phyloP scores from a whole-genome alignment of 2,113 vertebrate species.

The Aspiorhynchus laticeps region DNA sequence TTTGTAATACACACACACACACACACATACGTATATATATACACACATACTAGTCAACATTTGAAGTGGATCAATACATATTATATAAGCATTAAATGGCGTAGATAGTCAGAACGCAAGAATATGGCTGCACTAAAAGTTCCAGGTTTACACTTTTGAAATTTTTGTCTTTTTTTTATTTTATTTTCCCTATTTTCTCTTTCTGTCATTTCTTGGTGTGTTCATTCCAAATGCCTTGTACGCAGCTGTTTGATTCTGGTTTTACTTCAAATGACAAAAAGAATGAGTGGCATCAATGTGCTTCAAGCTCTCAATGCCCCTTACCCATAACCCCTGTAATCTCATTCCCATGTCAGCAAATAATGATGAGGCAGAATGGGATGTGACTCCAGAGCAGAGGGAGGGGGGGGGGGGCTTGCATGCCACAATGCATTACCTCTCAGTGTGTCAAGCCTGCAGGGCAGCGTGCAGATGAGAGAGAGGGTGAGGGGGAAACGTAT shows the following conservation, averaged over 20 bases:
- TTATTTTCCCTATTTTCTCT: slow-evolving; percentile 1
- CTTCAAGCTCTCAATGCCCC: slow-evolving; percentile 69
- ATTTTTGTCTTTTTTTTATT: slow-evolving; percentile 39
- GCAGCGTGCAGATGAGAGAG: slow-evolving; percentile 33
- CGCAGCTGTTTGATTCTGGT: slow-evolving; percentile 53
- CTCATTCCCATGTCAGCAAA: slow-evolving; percentile 73
- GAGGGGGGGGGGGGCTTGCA: slow-evolving; percentile 56
- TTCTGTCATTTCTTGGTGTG: background rate
- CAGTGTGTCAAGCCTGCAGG: slow-evolving; percentile 60
- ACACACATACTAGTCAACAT: too few species aligned
- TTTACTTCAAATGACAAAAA: slow-evolving; percentile 58
- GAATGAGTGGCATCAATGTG: slow-evolving; percentile 63
- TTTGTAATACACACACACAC: too few species aligned
- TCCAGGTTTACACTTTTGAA: background rate
- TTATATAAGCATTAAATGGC: too few species aligned
- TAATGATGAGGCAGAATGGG: slow-evolving; percentile 66
- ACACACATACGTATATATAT: too few species aligned
- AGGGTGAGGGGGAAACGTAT: slow-evolving; percentile 56
- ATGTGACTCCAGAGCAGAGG: slow-evolving; percentile 61
- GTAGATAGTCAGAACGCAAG: too few species aligned
- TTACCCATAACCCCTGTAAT: slow-evolving; percentile 64
- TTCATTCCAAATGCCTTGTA: background rate
- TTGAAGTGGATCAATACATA: too few species aligned
- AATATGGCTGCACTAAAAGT: background rate
- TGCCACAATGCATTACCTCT: slow-evolving; percentile 70